A percentile compares a stretch with the other conserved stretches of the same genome.
phyloP scores from a whole-genome alignment of 1,140 invertebrate species.

The Trichogramma pretiosum region DNA sequence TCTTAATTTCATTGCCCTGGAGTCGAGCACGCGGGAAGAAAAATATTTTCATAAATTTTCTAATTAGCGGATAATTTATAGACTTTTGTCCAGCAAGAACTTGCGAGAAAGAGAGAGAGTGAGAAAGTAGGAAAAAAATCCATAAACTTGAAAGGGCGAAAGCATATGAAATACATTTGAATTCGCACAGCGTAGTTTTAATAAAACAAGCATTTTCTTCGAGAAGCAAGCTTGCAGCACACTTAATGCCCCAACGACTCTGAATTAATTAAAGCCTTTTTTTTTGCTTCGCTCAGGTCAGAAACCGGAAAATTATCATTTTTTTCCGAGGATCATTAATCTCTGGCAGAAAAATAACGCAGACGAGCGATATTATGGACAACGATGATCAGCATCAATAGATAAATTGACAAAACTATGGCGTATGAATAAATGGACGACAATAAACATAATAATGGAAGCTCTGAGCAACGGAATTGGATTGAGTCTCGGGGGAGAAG shows the following conservation, averaged over 20 bases:
- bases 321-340: too few relatives aligned
- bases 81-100: constrained; percentile 12
- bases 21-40: constrained; percentile 1
- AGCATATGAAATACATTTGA: constrained; percentile 16
- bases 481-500: constrained; percentile 11
- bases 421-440: too few relatives aligned
- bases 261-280: constrained; percentile 17
- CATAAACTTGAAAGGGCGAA: constrained; percentile 12
- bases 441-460: too few relatives aligned
- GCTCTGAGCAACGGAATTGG: too few relatives aligned
- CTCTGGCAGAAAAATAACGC: too few relatives aligned
- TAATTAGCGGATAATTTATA: constrained; percentile 19
- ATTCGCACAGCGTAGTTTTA: constrained; percentile 13
- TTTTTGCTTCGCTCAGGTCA: too few relatives aligned
- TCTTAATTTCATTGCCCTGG: constrained; percentile 11
- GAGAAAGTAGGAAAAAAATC: constrained; percentile 9
- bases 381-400: too few relatives aligned
- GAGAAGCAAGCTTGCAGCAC: too few relatives aligned
- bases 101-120: too few relatives aligned
- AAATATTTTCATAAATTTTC: constrained; percentile 17
- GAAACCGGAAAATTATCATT: too few relatives aligned
- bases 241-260: constrained; percentile 15
- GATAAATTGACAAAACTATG: too few relatives aligned
- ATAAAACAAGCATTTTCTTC: constrained; percentile 17
- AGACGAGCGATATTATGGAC: too few relatives aligned